Conservation (phyloP, 23 tunicate genomes). For the Diplosoma virens region DNA sequence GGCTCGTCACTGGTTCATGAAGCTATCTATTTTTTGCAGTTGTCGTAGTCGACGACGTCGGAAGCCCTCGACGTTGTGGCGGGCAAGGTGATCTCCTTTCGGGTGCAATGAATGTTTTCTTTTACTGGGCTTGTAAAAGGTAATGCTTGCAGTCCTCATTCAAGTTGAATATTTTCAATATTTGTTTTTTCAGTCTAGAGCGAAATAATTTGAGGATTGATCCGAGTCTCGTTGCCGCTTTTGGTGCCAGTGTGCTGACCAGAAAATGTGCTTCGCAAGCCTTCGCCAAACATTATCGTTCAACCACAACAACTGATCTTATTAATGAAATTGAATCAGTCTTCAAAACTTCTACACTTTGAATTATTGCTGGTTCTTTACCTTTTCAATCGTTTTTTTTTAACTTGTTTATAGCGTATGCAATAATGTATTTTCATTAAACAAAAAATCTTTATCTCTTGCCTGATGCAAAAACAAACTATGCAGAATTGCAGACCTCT, state of each 20-base stretch:
- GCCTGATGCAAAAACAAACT: no score
- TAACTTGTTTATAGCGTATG: no score
- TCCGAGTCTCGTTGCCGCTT: constrained; percentile 51
- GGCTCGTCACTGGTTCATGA: no score
- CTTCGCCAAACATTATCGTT: constrained; percentile 50
- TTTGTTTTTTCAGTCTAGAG: background rate
- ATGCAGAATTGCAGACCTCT: no score
- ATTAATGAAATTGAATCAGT: constrained; percentile 60
- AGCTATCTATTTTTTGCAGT: constrained; percentile 41
- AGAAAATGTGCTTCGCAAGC: constrained; percentile 62
- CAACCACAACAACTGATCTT: constrained; percentile 76
- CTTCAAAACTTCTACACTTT: constrained; percentile 15
- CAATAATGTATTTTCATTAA: no score
- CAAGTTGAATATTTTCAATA: background rate
- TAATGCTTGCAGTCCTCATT: no score
- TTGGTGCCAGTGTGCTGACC: constrained; percentile 65
- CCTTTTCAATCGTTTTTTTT: no score
- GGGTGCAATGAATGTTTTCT: constrained; percentile 71
- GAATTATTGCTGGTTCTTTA: no score
- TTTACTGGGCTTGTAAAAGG: constrained; percentile 67
- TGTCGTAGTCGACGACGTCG: constrained; percentile 34
- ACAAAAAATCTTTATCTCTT: no score
- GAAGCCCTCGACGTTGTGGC: constrained; percentile 93
- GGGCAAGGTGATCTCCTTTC: constrained; percentile 98
- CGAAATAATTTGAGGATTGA: background rate